These are phyloP conservation scores for Eurytemora carolleeae DNA, from an alignment of 1,140 invertebrate species.

Conservation along the genomic window DNA sequence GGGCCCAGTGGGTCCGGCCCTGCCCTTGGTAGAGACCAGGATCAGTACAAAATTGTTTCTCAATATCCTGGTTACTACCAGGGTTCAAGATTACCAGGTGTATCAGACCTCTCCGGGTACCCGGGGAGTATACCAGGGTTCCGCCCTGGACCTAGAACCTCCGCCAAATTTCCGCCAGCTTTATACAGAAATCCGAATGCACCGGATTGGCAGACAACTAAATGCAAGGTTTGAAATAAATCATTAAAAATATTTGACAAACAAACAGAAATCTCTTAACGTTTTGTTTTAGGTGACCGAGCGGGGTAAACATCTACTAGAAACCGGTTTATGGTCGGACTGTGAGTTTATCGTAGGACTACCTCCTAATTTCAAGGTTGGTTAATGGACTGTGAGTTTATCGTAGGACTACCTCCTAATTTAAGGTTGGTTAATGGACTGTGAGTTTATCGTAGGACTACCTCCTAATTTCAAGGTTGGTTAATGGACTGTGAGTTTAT, in stretches of 20 bases:
- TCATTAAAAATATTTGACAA: no score
- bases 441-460: constrained; percentile 56
- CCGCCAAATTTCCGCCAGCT: not conserved
- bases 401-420: no score
- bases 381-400: no score
- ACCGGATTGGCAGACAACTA: constrained; percentile 47
- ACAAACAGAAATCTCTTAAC: no score
- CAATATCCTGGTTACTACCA: no score
- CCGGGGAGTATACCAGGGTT: no score
- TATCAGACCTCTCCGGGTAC: no score
- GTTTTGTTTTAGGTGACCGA: constrained; percentile 25
- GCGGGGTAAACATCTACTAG: constrained; percentile 43
- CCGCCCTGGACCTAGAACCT: not conserved
- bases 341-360: constrained; percentile 58
- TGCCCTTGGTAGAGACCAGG: no score
- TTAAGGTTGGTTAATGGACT: constrained; percentile 59
- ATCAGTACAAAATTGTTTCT: no score
- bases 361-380: constrained; percentile 42
- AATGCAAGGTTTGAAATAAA: constrained; percentile 38
- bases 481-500: no score
- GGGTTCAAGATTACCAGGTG: no score
- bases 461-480: constrained; percentile 42
- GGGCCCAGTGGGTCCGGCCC: no score
- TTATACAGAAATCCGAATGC: not conserved
- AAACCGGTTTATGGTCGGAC: constrained; percentile 54